These are phyloP conservation scores for Magallana angulata DNA, from an alignment of 1,140 invertebrate genomes.

Conservation along the genomic window DNA sequence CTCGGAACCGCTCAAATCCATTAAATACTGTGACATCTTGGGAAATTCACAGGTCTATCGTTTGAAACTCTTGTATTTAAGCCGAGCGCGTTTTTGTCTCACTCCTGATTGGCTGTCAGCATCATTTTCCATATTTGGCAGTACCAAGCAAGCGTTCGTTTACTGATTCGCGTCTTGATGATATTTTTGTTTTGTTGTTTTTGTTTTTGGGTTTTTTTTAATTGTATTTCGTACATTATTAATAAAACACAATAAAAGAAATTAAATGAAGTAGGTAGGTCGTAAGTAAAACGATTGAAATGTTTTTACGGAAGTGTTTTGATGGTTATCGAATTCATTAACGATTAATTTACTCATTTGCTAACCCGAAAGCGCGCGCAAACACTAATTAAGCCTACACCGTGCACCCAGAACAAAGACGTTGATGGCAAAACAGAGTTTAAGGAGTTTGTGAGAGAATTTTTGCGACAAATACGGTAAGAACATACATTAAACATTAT, in stretches of 20 bases:
- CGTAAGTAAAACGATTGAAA: not conserved
- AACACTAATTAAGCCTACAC: no score
- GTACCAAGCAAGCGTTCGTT: conserved; percentile 14
- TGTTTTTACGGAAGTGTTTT: not conserved
- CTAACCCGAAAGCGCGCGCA: not conserved
- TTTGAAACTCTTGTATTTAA: not conserved
- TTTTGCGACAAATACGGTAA: no score
- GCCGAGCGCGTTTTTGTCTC: not conserved
- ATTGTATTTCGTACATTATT: not conserved
- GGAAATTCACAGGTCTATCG: not conserved
- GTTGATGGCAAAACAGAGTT: no score
- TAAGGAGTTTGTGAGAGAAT: no score
- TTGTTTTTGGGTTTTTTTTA: not conserved
- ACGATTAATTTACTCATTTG: not conserved
- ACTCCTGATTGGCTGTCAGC: not conserved
- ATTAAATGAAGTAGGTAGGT: not conserved
- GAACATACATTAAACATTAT: no score
- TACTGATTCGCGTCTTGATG: not conserved
- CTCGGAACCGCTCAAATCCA: not conserved
- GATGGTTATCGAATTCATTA: not conserved
- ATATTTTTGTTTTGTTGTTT: no score
- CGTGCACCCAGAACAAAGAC: no score
- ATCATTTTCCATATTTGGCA: conserved; percentile 16
- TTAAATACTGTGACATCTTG: not conserved
- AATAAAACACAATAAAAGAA: not conserved